Percentiles rank a stretch among this genome's conserved stretches.
Conservation (phyloP, 2,888 invertebrate species). For the Habroteleia sp. region DNA sequence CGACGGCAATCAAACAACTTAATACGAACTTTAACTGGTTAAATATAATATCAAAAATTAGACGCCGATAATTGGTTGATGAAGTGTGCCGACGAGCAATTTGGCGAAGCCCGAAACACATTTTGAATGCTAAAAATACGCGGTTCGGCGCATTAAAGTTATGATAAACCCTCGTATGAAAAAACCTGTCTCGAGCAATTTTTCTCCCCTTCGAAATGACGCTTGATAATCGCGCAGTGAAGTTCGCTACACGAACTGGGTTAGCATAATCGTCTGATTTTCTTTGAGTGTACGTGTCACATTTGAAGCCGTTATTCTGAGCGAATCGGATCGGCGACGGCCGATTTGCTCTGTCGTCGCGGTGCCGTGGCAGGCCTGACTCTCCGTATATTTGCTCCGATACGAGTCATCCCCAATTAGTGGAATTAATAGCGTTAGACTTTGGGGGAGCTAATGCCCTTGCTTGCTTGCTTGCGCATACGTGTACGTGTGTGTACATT, state of each 20-base stretch:
- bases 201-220: slow-evolving; percentile 17
- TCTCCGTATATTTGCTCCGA: slow-evolving; percentile 72
- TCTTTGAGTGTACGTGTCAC: slow-evolving; percentile 43
- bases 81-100: too few species aligned
- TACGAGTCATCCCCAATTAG: slow-evolving; percentile 79
- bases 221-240: slow-evolving; percentile 17
- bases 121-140: neutral
- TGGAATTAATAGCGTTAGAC: slow-evolving; percentile 78
- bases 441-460: slow-evolving; percentile 77
- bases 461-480: slow-evolving; percentile 34
- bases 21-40: too few species aligned
- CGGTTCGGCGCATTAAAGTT: neutral
- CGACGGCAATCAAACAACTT: too few species aligned
- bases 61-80: too few species aligned
- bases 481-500: slow-evolving; percentile 67
- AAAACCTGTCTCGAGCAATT: slow-evolving; percentile 5
- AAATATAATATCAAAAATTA: too few species aligned
- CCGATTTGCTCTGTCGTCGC: slow-evolving; percentile 34
- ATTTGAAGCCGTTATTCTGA: slow-evolving; percentile 42
- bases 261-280: slow-evolving; percentile 21
- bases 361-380: slow-evolving; percentile 65
- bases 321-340: slow-evolving; percentile 36
- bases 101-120: too few species aligned
- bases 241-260: slow-evolving; percentile 31
- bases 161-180: slow-evolving; percentile 8